phyloP scores from a whole-genome alignment of 2,113 vertebrate genomes.

The Stictonetta naevosa region DNA sequence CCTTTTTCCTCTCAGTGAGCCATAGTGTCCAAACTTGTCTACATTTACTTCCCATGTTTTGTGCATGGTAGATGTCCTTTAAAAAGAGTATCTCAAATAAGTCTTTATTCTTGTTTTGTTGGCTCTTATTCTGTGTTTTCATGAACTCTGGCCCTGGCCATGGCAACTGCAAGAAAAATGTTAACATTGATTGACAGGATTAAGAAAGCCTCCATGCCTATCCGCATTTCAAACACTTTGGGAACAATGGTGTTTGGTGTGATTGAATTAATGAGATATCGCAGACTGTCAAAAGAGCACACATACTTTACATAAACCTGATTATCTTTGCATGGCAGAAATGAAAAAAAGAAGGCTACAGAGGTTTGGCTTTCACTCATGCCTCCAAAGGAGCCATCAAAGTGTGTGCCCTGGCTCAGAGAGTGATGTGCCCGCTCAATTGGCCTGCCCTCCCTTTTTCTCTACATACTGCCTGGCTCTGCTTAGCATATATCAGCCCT shows the following conservation, averaged over 20 bases:
- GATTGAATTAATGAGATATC: constrained; percentile 99
- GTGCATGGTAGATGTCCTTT: constrained; percentile 97
- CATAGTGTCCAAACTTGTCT: constrained; percentile 96
- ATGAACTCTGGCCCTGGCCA: constrained; percentile 99
- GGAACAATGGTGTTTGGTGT: constrained; percentile 98
- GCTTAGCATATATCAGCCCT: constrained; percentile 90
- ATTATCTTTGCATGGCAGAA: constrained; percentile 99
- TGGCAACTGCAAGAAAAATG: constrained; percentile 99
- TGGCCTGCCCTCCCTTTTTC: constrained; percentile 82
- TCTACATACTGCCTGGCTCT: constrained; percentile 78
- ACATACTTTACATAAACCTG: constrained; percentile 99
- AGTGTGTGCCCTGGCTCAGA: constrained; percentile 81
- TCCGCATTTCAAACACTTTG: constrained; percentile 99
- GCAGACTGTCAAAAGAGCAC: constrained; percentile 99
- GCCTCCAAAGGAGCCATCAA: constrained; percentile 87
- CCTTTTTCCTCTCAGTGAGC: constrained; percentile 84
- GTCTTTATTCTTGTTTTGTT: constrained; percentile 99
- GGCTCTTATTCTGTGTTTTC: constrained; percentile 98
- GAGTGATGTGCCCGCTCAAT: constrained; percentile 83
- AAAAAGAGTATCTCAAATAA: constrained; percentile 96
- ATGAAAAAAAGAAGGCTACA: constrained; percentile 83
- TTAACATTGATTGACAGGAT: constrained; percentile 99
- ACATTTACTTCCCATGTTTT: constrained; percentile 98
- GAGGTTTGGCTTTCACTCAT: constrained; percentile 84
- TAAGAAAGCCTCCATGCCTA: constrained; percentile 91